Percentiles rank a stretch among this genome's conserved stretches.
Evolutionary conservation across 1,140 invertebrate genomes (phyloP).

Genomic region (Grapholita molesta): DNA sequence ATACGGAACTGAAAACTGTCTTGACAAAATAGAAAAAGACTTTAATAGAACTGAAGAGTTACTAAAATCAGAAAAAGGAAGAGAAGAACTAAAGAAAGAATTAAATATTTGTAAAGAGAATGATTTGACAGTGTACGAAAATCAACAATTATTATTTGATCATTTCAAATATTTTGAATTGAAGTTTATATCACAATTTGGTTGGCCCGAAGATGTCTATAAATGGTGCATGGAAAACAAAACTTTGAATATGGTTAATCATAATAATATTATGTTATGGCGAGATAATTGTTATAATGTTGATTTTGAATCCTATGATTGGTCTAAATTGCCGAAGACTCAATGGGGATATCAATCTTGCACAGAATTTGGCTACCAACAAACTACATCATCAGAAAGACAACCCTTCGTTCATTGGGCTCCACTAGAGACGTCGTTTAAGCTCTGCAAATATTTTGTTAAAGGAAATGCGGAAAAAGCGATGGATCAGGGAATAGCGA

Average conservation of each 20-base stretch:
- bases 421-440: conserved; percentile 50
- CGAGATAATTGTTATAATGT: background rate
- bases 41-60: conserved; percentile 1
- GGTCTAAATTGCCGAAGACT: background rate
- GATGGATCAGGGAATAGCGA: conserved; percentile 56
- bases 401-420: conserved; percentile 60
- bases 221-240: background rate
- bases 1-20: conserved; percentile 10
- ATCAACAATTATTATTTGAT: background rate
- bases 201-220: background rate
- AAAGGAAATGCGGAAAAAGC: conserved; percentile 36
- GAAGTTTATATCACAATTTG: background rate
- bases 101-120: background rate
- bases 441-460: conserved; percentile 7
- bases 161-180: background rate
- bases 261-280: background rate
- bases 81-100: conserved; percentile 10
- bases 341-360: conserved; percentile 87
- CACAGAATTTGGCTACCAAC: conserved; percentile 87
- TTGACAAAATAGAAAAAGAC: background rate
- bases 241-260: background rate
- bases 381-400: conserved; percentile 76
- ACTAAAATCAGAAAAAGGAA: conserved; percentile 9
- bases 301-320: background rate
- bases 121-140: background rate